Base-by-base conservation (phyloP, 2,888 invertebrate species). In the Drosophila leonis region DNA sequence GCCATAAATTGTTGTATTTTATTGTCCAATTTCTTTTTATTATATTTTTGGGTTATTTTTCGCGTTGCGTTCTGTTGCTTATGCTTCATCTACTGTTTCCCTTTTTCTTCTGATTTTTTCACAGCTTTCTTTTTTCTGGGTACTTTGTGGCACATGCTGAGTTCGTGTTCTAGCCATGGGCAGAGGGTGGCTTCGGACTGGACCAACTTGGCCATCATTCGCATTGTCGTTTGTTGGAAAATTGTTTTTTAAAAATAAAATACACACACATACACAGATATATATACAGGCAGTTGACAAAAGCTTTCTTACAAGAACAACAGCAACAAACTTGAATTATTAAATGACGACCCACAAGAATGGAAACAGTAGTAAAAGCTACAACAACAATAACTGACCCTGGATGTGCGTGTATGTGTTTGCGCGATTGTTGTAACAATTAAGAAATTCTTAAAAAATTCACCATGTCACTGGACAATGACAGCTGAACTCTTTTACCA, bases 21-120 rank as follows among this genome's bases (percentile, higher is more conserved):
- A 87, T 89, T 89, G 87, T 87, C 85, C 88, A 87, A 87, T 87
- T 87, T 87, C 82, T 89, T 89, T 87, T 89, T 87, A 87, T 89
- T 87, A 89, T 87, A 83, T 86, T 81, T 84, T 76, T 80, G 72
- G 75, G 69, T 72, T 72, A 71, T 85, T 82, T 82, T 81, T 72
- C 72, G 82, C 82, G 77, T 64, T 78, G 72, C 71, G 71, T 78
- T 78, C 78, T 80, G 76, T 77, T 78, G 83, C 88, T 83, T 82
- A 78, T 87, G 83, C 83, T 80, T 87, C 83, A 83, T 83, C 85
- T 87, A 84, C 78, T 80, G 78, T 72, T 87, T 79, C 65, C 71
- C 51, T 70, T 78, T 76, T 65, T 66, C 66, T 77, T 46, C 59
- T 70, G 67, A 69, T 75, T 65, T 48, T 65, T 35, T 29, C 29